Percentiles rank a stretch among this genome's conserved stretches.
Evolutionary conservation across 1,140 invertebrate species (phyloP).

Genomic region (Drosophila erecta): DNA sequence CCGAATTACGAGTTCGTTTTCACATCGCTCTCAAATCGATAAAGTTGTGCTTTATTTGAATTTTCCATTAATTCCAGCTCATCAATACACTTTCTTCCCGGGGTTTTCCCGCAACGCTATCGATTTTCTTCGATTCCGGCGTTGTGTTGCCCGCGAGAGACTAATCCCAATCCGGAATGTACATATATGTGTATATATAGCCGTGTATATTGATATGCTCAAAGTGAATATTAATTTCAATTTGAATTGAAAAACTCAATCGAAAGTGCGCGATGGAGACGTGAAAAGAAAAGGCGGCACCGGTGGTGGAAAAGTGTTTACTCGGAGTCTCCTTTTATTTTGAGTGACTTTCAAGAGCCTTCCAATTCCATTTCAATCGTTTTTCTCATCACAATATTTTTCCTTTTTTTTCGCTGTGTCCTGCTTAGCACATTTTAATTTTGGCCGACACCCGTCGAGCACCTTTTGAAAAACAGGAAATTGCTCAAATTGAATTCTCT

Average conservation of each 20-base stretch:
- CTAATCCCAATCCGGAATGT: conserved; percentile 16
- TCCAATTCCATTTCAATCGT: conserved; percentile 28
- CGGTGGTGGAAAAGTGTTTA: conserved; percentile 5
- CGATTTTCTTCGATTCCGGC: conserved; percentile 22
- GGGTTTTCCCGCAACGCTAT: conserved; percentile 20
- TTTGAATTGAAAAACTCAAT: conserved; percentile 73
- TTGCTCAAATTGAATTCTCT: conserved; percentile 78
- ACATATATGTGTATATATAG: neutral
- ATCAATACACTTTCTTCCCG: conserved; percentile 16
- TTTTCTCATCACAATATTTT: neutral
- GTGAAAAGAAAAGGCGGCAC: conserved; percentile 23
- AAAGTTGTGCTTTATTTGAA: conserved; percentile 38
- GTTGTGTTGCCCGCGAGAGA: conserved; percentile 6
- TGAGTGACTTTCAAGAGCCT: conserved; percentile 38
- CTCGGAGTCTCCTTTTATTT: conserved; percentile 12
- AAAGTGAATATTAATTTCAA: conserved; percentile 79
- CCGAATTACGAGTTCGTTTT: conserved; percentile 47
- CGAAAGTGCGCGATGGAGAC: conserved; percentile 36
- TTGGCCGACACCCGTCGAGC: conserved; percentile 24
- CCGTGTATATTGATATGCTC: conserved; percentile 63
- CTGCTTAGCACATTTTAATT: conserved; percentile 63
- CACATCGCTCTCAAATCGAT: conserved; percentile 29
- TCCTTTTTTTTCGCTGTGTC: neutral
- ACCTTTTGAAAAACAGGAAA: conserved; percentile 73
- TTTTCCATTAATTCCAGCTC: conserved; percentile 43